Evolutionary conservation across 2,113 vertebrate genomes (phyloP).

Genomic region (Centropristis striata): DNA sequence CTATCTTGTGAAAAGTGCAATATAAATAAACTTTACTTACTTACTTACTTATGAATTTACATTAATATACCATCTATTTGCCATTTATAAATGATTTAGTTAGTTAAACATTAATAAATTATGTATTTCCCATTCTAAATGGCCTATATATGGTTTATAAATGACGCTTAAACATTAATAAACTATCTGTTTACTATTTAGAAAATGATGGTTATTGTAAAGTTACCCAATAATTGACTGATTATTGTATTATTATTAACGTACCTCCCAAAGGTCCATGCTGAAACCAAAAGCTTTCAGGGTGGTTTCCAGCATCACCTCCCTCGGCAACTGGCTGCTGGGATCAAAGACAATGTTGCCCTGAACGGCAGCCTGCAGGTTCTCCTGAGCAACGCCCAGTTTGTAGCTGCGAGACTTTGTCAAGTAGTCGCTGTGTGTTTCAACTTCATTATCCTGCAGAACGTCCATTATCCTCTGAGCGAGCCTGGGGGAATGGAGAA

Average conservation of each 20-base stretch:
- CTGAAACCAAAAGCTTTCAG: slow-evolving; percentile 86
- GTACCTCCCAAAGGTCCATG: slow-evolving; percentile 92
- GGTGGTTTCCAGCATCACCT: slow-evolving; percentile 91
- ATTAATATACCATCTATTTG: too few species aligned
- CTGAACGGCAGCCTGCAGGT: slow-evolving; percentile 81
- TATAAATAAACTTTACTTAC: too few species aligned
- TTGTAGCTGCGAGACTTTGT: slow-evolving; percentile 91
- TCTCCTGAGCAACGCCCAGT: slow-evolving; percentile 62
- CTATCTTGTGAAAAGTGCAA: neutral
- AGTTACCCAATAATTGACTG: neutral
- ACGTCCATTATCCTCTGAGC: slow-evolving; percentile 81
- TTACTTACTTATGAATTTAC: too few species aligned
- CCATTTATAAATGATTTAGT: too few species aligned
- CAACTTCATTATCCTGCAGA: slow-evolving; percentile 82
- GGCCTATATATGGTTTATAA: too few species aligned
- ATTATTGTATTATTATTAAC: neutral
- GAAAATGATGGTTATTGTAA: too few species aligned
- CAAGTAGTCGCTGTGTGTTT: slow-evolving; percentile 82
- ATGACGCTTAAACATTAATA: too few species aligned
- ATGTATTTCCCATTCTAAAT: too few species aligned
- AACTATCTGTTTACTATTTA: too few species aligned
- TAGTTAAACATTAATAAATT: too few species aligned
- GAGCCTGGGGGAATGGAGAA: slow-evolving; percentile 76
- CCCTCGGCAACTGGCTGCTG: slow-evolving; percentile 88
- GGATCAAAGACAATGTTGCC: slow-evolving; percentile 92